A percentile compares a stretch with the other conserved stretches of the same genome.
Conservation (phyloP, 2,797 vertebrate species). For the Kryptopterus vitreolus region DNA sequence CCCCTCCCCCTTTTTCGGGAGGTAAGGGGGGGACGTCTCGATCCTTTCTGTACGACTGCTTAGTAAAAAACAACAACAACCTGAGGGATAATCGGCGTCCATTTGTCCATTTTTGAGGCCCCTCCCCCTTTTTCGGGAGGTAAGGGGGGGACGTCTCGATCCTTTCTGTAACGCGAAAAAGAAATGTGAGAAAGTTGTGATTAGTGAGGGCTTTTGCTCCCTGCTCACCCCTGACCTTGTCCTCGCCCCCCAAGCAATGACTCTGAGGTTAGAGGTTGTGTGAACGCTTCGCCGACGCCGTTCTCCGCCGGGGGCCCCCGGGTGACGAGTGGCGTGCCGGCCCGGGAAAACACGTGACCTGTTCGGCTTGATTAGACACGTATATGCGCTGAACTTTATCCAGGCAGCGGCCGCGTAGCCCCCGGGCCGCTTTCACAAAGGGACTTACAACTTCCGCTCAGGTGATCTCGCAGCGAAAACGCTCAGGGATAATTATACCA, state of each 20-base stretch:
- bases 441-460: background rate
- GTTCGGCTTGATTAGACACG: constrained; percentile 70
- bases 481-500: background rate
- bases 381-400: constrained; percentile 14
- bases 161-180: constrained; percentile 56
- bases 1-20: no score
- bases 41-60: no score
- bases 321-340: constrained; percentile 70
- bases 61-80: no score
- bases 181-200: constrained; percentile 50
- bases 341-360: constrained; percentile 71
- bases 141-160: constrained; percentile 75
- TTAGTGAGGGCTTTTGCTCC: constrained; percentile 56
- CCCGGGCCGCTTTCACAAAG: background rate
- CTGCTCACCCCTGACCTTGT: constrained; percentile 74
- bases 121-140: no score
- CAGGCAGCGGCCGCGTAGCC: background rate
- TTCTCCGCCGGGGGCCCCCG: constrained; percentile 73
- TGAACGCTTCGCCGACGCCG: constrained; percentile 72
- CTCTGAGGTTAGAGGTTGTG: constrained; percentile 75
- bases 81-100: no score
- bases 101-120: no score
- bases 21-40: no score
- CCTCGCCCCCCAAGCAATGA: constrained; percentile 70
- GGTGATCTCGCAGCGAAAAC: background rate